Percentiles rank a stretch among this genome's conserved stretches.
phyloP scores from a whole-genome alignment of 2,113 vertebrate genomes.

The Spheniscus mendiculus region DNA sequence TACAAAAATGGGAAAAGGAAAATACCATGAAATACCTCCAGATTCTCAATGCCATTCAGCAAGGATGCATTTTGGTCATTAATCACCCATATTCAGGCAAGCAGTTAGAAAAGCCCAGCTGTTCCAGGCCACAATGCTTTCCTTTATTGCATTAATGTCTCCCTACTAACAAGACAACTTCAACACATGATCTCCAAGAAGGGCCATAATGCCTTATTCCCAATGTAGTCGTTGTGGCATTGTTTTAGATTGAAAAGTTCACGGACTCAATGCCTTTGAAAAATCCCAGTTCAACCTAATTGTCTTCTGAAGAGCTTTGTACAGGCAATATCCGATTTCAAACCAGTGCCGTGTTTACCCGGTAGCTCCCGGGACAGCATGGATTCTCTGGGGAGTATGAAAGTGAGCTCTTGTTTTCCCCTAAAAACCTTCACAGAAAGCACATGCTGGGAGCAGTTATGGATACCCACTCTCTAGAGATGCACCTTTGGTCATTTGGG shows the following conservation, averaged over 20 bases:
- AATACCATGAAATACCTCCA: conserved; percentile 36
- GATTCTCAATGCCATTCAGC: conserved; percentile 53
- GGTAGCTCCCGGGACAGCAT: not conserved
- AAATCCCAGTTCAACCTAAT: conserved; percentile 56
- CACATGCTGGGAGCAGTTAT: not conserved
- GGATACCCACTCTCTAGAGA: not conserved
- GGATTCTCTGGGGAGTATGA: not conserved
- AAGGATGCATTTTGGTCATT: conserved; percentile 64
- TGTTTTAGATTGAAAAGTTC: conserved; percentile 72
- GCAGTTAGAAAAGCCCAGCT: conserved; percentile 62
- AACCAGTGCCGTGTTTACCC: rapidly evolving
- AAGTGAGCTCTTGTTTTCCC: not conserved
- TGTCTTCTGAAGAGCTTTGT: not conserved
- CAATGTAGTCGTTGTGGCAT: conserved; percentile 45
- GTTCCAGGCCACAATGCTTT: conserved; percentile 44
- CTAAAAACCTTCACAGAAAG: not conserved
- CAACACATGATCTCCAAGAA: conserved; percentile 62
- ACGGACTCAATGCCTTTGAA: conserved; percentile 56
- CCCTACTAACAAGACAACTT: conserved; percentile 60
- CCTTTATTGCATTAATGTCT: conserved; percentile 25
- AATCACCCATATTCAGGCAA: conserved; percentile 56
- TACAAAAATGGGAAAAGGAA: conserved; percentile 16
- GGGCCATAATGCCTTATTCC: conserved; percentile 63
- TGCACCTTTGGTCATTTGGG: not conserved
- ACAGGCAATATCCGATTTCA: not conserved